Evolutionary conservation across 2,113 vertebrate genomes (phyloP).

Genomic region (Myodes glareolus): DNA sequence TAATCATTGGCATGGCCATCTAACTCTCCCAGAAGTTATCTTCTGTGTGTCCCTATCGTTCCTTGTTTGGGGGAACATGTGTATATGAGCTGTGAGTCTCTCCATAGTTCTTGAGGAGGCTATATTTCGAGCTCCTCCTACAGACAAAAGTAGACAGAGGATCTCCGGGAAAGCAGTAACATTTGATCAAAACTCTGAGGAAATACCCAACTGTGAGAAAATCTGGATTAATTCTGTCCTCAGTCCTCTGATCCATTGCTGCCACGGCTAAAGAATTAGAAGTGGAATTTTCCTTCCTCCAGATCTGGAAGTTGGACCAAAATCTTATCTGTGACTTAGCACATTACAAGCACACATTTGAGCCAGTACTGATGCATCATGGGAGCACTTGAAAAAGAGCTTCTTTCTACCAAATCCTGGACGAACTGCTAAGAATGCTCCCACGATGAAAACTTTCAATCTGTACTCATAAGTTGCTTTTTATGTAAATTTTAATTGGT

Average conservation of each 20-base stretch:
- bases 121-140: neutral
- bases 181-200: slow-evolving; percentile 27
- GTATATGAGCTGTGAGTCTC: neutral
- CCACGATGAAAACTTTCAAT: neutral
- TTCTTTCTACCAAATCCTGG: neutral
- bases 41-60: neutral
- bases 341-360: neutral
- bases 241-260: neutral
- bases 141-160: neutral
- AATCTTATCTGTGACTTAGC: neutral
- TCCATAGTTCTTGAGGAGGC: neutral
- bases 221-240: neutral
- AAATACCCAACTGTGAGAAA: neutral
- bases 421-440: neutral
- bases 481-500: slow-evolving; percentile 32
- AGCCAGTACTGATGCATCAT: neutral
- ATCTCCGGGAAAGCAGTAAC: neutral
- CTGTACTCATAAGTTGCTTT: neutral
- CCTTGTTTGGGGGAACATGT: neutral
- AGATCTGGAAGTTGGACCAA: neutral
- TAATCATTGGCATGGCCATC: neutral
- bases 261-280: neutral
- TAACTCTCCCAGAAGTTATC: neutral
- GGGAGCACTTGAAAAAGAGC: neutral
- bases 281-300: slow-evolving; percentile 49